phyloP scores from a whole-genome alignment of 2,113 vertebrate genomes.

The Felis chaus region DNA sequence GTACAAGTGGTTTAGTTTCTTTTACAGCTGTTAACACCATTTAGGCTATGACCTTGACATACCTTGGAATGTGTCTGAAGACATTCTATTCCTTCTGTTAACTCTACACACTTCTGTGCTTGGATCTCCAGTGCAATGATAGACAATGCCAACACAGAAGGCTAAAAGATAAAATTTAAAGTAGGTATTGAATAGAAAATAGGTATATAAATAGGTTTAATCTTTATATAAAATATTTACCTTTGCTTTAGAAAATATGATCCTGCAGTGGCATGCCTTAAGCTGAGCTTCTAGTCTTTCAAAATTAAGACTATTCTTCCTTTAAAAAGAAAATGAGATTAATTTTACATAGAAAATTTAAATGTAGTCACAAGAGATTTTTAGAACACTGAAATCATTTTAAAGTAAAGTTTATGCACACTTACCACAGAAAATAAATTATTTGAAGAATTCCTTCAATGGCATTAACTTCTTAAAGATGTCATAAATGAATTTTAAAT shows the following conservation, averaged over 20 bases:
- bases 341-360: constrained; percentile 29
- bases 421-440: not conserved
- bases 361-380: not conserved
- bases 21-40: constrained; percentile 5
- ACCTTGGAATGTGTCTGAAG: constrained; percentile 92
- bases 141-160: constrained; percentile 93
- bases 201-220: not conserved
- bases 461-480: constrained; percentile 15
- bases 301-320: constrained; percentile 89
- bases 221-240: constrained; percentile 81
- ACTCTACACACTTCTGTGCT: constrained; percentile 86
- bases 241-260: constrained; percentile 96
- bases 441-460: not conserved
- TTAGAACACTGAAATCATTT: constrained; percentile 4
- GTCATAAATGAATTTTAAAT: not conserved
- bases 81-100: constrained; percentile 86
- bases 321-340: constrained; percentile 77
- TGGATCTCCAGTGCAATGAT: constrained; percentile 90
- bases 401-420: constrained; percentile 28
- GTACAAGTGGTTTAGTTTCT: not conserved
- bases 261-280: constrained; percentile 96
- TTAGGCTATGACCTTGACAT: not conserved
- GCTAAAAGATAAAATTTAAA: constrained; percentile 83
- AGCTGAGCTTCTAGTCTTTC: constrained; percentile 96
- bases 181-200: constrained; percentile 23